A percentile compares a stretch with the other conserved stretches of the same genome.
These are phyloP conservation scores for Platynereis dumerilii DNA, from an alignment of 2,888 invertebrate genomes.

Conservation along the genomic window DNA sequence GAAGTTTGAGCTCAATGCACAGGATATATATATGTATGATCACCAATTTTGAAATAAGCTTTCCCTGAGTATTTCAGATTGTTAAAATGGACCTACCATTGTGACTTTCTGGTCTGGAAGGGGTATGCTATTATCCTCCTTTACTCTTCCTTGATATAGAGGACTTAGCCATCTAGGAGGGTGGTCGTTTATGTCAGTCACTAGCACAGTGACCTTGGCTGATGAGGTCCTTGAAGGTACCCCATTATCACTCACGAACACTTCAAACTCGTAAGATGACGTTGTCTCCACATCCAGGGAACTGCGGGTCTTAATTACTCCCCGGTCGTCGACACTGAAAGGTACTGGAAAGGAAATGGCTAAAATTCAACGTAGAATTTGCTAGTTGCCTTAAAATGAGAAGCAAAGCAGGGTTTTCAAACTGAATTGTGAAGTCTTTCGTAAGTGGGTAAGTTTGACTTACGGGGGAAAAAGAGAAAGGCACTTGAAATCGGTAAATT, in stretches of 20 bases:
- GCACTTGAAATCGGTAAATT: too few species aligned
- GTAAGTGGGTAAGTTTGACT: too few species aligned
- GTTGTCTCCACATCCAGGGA: slow-evolving; percentile 33
- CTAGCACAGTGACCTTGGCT: slow-evolving; percentile 25
- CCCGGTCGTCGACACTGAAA: slow-evolving; percentile 8
- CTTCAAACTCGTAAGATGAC: slow-evolving; percentile 22
- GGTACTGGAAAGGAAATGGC: slow-evolving; percentile 16
- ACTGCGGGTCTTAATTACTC: slow-evolving; percentile 9
- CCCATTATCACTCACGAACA: slow-evolving; percentile 37
- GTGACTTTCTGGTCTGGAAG: slow-evolving; percentile 25
- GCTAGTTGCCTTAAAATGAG: too few species aligned
- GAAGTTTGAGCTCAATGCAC: not conserved
- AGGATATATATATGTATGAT: not conserved
- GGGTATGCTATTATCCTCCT: slow-evolving; percentile 32
- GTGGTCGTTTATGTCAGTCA: slow-evolving; percentile 38
- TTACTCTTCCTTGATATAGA: slow-evolving; percentile 29
- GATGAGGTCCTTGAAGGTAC: slow-evolving; percentile 32
- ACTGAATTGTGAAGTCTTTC: too few species aligned
- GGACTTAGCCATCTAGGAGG: slow-evolving; percentile 29
- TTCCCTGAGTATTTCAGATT: too few species aligned
- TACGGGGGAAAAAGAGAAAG: too few species aligned
- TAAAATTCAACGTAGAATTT: too few species aligned
- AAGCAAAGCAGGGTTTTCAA: too few species aligned
- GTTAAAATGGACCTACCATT: slow-evolving; percentile 28
- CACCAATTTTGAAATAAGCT: too few species aligned